Percentiles rank a stretch among this genome's conserved stretches.
Conservation (phyloP, 2,113 vertebrate genomes). For the Reinhardtius hippoglossoides region DNA sequence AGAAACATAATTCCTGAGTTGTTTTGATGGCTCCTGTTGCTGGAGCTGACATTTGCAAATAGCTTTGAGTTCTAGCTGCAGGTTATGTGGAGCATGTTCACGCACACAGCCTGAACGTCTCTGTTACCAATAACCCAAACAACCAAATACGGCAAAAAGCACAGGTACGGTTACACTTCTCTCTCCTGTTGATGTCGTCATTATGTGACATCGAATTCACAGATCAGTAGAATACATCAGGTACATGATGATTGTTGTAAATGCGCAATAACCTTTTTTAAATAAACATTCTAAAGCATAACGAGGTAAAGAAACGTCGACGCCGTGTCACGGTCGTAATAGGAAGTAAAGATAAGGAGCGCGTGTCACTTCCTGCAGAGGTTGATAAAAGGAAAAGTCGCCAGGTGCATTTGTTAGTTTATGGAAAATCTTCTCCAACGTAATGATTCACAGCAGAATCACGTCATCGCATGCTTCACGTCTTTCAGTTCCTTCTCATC, state of each 20-base stretch:
- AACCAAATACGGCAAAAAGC: neutral
- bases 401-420: neutral
- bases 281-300: too few species aligned
- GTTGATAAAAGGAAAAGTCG: neutral
- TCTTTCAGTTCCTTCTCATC: neutral
- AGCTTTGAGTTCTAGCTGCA: neutral
- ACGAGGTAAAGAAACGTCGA: too few species aligned
- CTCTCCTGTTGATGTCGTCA: too few species aligned
- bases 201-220: too few species aligned
- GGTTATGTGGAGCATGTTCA: neutral
- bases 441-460: neutral
- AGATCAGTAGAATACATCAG: too few species aligned
- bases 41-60: neutral
- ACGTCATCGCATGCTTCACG: neutral
- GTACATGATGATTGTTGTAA: too few species aligned
- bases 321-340: too few species aligned
- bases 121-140: neutral
- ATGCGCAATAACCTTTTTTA: too few species aligned
- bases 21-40: neutral
- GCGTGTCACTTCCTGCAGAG: too few species aligned
- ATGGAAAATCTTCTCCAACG: neutral
- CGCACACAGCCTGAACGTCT: neutral
- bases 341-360: too few species aligned
- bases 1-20: too few species aligned
- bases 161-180: too few species aligned